These are phyloP conservation scores for Poecilia velifera DNA, from an alignment of 2,797 vertebrate genomes.

Conservation along the genomic window DNA sequence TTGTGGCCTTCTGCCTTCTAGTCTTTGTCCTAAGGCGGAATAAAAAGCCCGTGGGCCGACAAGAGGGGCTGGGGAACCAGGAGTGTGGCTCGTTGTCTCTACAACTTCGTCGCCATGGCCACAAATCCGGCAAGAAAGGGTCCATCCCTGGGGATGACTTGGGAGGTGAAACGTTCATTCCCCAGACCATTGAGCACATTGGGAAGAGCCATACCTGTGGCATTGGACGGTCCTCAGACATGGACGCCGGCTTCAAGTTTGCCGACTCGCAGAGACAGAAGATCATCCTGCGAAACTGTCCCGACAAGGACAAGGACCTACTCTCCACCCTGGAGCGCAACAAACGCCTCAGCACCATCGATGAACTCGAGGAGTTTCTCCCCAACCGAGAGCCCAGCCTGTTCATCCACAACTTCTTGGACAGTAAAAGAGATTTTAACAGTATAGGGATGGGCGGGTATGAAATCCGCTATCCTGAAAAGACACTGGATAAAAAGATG, in stretches of 20 bases:
- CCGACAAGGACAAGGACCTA: constrained; percentile 93
- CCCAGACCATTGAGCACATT: constrained; percentile 98
- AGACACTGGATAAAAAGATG: constrained; percentile 93
- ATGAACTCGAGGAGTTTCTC: constrained; percentile 96
- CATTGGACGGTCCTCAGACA: constrained; percentile 85
- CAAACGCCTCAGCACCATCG: constrained; percentile 98
- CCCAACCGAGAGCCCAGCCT: constrained; percentile 94
- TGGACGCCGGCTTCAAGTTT: constrained; percentile 90
- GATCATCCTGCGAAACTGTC: constrained; percentile 88
- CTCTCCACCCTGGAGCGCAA: constrained; percentile 89
- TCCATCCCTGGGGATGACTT: constrained; percentile 83
- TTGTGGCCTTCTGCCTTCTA: constrained; percentile 97
- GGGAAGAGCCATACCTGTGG: constrained; percentile 96
- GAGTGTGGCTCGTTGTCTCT: constrained; percentile 94
- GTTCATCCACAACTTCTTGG: constrained; percentile 96
- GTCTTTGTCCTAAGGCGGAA: constrained; percentile 95
- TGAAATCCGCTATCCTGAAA: constrained; percentile 97
- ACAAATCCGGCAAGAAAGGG: constrained; percentile 89
- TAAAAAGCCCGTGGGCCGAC: constrained; percentile 91
- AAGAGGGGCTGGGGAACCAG: constrained; percentile 91
- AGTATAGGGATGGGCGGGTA: constrained; percentile 98
- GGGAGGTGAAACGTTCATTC: constrained; percentile 93
- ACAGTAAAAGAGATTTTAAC: constrained; percentile 96
- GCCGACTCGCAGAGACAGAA: constrained; percentile 93
- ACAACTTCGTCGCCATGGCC: constrained; percentile 90